Conservation (phyloP, 1,140 invertebrate genomes). For the Medauroidea extradentata region DNA sequence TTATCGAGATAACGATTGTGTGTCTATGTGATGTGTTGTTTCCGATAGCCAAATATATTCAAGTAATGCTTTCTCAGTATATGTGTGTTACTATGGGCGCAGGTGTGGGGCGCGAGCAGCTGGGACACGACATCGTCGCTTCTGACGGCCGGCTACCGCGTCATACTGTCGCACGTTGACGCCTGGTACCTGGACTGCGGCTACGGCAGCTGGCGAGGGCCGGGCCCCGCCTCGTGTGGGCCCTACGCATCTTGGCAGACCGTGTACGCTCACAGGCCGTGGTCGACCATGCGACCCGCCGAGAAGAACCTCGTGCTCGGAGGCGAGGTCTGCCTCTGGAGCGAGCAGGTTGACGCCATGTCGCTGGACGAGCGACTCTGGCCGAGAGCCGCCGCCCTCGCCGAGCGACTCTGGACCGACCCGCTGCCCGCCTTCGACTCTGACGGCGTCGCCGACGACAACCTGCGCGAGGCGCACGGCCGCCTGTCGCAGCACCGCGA, state of each 20-base stretch:
- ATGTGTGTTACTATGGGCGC: too few relatives aligned
- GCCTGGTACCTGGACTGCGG: constrained; percentile 84
- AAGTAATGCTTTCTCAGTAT: too few relatives aligned
- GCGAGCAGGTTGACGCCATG: constrained; percentile 56
- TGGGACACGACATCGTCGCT: constrained; percentile 71
- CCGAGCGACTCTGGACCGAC: constrained; percentile 75
- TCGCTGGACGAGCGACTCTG: constrained; percentile 64
- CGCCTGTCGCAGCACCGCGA: constrained; percentile 60
- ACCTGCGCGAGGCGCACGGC: constrained; percentile 22
- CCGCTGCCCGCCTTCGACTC: constrained; percentile 36
- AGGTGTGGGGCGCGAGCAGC: constrained; percentile 72
- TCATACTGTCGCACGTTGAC: constrained; percentile 79
- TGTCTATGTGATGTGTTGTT: too few relatives aligned
- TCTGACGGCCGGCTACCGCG: constrained; percentile 64
- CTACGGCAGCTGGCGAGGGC: constrained; percentile 72
- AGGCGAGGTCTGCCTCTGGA: constrained; percentile 67
- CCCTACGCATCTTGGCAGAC: constrained; percentile 79
- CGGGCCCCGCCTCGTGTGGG: constrained; percentile 65
- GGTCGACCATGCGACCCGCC: constrained; percentile 46
- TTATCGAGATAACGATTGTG: too few relatives aligned
- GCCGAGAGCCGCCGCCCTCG: constrained; percentile 73
- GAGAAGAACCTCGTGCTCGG: constrained; percentile 49
- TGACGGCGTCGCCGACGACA: neutral
- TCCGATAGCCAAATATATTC: too few relatives aligned
- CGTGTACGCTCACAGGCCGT: constrained; percentile 74